A percentile compares a stretch with the other conserved stretches of the same genome.
Conservation (phyloP, 2,888 invertebrate genomes). For the Chaitophorus viminalis region DNA sequence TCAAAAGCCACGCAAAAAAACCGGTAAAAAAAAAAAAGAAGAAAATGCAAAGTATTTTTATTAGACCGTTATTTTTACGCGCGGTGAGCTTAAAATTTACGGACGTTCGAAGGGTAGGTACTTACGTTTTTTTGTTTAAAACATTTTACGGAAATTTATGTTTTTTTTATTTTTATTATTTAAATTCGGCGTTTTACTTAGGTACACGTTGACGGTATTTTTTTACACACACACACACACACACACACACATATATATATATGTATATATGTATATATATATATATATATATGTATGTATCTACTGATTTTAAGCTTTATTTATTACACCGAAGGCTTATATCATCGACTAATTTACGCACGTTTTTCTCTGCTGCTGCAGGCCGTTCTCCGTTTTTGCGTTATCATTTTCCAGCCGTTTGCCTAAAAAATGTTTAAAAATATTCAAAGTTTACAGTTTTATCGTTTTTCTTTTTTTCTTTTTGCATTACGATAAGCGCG, state of each 20-base stretch:
- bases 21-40: background rate
- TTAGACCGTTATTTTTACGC: constrained; percentile 18
- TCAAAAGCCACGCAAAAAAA: constrained; percentile 13
- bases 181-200: background rate
- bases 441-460: no score
- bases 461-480: no score
- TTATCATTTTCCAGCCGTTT: background rate
- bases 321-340: background rate
- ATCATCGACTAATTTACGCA: background rate
- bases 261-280: no score
- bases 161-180: background rate
- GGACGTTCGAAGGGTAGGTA: background rate
- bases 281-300: background rate
- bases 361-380: background rate
- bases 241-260: no score
- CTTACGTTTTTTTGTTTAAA: background rate
- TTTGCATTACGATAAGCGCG: no score
- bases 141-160: constrained; percentile 1
- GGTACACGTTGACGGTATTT: background rate
- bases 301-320: background rate
- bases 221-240: no score
- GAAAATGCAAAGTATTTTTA: constrained; percentile 40
- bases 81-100: constrained; percentile 25
- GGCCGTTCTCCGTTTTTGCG: background rate
- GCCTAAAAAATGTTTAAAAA: background rate